Evolutionary conservation across 2,113 vertebrate species (phyloP).

Genomic region (Cinclus mexicanus): DNA sequence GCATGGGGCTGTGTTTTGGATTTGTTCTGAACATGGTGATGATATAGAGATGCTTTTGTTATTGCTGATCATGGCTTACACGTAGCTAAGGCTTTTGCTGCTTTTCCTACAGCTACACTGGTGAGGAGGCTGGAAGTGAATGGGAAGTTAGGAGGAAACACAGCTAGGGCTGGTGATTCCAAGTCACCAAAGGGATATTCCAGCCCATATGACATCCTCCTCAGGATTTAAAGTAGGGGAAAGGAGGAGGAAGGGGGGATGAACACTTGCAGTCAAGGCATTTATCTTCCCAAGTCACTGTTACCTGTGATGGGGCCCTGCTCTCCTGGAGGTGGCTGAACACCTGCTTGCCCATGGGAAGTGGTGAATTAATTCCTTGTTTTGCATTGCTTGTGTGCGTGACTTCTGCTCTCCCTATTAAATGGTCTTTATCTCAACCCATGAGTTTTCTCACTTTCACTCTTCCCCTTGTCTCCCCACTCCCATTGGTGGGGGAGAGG

Average conservation of each 20-base stretch:
- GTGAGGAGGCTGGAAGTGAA: neutral
- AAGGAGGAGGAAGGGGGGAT: no score
- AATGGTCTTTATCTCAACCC: neutral
- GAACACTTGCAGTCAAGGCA: neutral
- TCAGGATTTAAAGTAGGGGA: neutral
- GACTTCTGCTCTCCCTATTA: neutral
- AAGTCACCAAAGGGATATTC: neutral
- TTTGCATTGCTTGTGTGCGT: accelerated
- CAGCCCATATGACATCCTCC: neutral
- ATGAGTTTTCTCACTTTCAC: accelerated
- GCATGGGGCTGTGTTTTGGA: neutral
- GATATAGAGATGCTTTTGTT: neutral
- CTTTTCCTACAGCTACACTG: neutral
- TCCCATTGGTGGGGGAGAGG: neutral
- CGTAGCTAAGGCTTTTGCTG: neutral
- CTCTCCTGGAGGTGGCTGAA: neutral
- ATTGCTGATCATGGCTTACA: neutral
- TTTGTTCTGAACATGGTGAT: neutral
- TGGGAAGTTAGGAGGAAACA: accelerated
- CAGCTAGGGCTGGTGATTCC: neutral
- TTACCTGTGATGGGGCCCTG: neutral
- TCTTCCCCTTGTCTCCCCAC: accelerated
- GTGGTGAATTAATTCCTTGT: neutral
- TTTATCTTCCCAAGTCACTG: neutral
- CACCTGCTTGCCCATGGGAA: neutral